Evolutionary conservation across 2,113 vertebrate species (phyloP).

Genomic region (Halcyon senegalensis): DNA sequence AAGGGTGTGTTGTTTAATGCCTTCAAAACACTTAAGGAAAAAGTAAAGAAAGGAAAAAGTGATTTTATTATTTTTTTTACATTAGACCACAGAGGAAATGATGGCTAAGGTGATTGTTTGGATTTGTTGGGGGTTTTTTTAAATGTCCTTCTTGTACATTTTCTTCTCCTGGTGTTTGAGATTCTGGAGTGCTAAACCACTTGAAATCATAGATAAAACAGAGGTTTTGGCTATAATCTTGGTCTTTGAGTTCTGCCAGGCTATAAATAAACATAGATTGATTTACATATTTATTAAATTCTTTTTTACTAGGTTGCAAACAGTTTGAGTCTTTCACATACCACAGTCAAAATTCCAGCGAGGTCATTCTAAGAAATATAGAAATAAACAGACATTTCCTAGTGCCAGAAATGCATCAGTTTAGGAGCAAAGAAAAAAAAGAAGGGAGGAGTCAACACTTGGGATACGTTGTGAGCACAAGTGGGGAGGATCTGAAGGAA

Average conservation of each 20-base stretch:
- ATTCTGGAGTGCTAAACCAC: conserved; percentile 32
- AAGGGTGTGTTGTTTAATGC: background rate
- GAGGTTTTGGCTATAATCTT: conserved; percentile 41
- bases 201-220: conserved; percentile 41
- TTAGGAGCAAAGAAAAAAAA: background rate
- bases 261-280: conserved; percentile 68
- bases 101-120: background rate
- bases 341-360: conserved; percentile 15
- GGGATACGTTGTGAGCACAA: background rate
- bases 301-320: conserved; percentile 34
- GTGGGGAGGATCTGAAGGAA: background rate
- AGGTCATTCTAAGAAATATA: conserved; percentile 51
- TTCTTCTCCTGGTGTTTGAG: conserved; percentile 4
- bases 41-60: background rate
- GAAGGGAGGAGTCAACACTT: background rate
- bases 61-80: background rate
- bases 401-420: background rate
- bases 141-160: background rate
- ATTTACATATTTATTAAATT: conserved; percentile 73
- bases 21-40: background rate
- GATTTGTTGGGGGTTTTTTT: background rate
- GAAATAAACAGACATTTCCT: background rate
- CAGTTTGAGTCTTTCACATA: background rate
- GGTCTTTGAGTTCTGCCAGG: conserved; percentile 36
- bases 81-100: background rate